Conservation (phyloP, 2,888 invertebrate genomes). For the Augochlorella aurata region DNA sequence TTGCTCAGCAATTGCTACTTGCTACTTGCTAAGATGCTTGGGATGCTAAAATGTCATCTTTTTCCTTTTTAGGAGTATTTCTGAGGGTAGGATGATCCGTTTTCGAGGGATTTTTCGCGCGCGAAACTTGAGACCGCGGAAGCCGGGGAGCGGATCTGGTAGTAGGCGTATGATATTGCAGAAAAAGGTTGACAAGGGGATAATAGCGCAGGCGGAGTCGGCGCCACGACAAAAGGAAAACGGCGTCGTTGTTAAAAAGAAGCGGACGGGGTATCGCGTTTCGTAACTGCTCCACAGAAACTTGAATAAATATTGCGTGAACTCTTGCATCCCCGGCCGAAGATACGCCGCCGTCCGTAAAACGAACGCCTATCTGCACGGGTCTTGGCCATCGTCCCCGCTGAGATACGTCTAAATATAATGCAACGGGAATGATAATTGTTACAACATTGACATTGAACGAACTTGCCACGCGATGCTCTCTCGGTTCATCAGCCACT, state of each 20-base stretch:
- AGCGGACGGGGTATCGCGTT: slow-evolving; percentile 16
- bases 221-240: slow-evolving; percentile 29
- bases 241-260: slow-evolving; percentile 29
- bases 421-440: slow-evolving; percentile 13
- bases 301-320: slow-evolving; percentile 17
- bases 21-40: too few relatives aligned
- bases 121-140: slow-evolving; percentile 38
- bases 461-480: background rate
- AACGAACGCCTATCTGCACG: slow-evolving; percentile 10
- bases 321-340: slow-evolving; percentile 4
- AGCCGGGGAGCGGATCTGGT: background rate
- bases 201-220: slow-evolving; percentile 1
- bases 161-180: slow-evolving; percentile 24
- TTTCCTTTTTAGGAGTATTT: too few relatives aligned
- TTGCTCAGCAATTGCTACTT: too few relatives aligned
- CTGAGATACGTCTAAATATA: slow-evolving; percentile 18
- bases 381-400: slow-evolving; percentile 8
- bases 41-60: too few relatives aligned
- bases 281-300: slow-evolving; percentile 15
- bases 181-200: slow-evolving; percentile 29
- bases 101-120: slow-evolving; percentile 28
- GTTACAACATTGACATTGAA: slow-evolving; percentile 28
- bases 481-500: background rate
- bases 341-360: slow-evolving; percentile 16
- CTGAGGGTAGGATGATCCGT: too few relatives aligned